Evolutionary conservation across 1,140 invertebrate species (phyloP).

Genomic region (Brachionus rotundiformis): DNA sequence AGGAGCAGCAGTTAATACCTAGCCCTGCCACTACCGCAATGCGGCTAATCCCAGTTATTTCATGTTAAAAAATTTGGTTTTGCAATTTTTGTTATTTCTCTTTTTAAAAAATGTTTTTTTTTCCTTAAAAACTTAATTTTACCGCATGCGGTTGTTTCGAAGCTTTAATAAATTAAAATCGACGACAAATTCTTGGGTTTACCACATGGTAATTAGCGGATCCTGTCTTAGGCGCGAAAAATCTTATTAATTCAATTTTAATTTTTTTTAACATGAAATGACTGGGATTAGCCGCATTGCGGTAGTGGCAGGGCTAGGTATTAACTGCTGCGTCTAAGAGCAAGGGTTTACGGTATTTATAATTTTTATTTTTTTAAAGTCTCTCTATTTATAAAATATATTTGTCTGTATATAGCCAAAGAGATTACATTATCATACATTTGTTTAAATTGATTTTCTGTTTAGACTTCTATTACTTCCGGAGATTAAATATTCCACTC

Average conservation of each 20-base stretch:
- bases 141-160: conserved; percentile 11
- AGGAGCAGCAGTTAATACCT: no score
- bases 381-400: no score
- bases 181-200: conserved; percentile 13
- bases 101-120: not conserved
- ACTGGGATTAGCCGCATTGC: conserved; percentile 20
- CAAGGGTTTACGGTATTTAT: conserved; percentile 20
- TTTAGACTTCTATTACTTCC: no score
- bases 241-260: conserved; percentile 14
- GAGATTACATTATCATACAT: no score
- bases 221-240: conserved; percentile 28
- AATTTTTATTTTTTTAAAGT: no score
- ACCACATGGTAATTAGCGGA: conserved; percentile 18
- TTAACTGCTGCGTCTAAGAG: conserved; percentile 4
- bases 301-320: not conserved
- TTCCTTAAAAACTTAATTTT: conserved; percentile 13
- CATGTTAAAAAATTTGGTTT: no score
- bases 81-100: not conserved
- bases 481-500: no score
- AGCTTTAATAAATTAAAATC: conserved; percentile 14
- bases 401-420: no score
- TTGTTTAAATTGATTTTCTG: no score
- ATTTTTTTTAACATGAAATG: conserved; percentile 20
- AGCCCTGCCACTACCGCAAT: no score
- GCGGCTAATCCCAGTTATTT: no score